phyloP scores from a whole-genome alignment of 2,113 vertebrate species.

The Acanthisitta chloris region DNA sequence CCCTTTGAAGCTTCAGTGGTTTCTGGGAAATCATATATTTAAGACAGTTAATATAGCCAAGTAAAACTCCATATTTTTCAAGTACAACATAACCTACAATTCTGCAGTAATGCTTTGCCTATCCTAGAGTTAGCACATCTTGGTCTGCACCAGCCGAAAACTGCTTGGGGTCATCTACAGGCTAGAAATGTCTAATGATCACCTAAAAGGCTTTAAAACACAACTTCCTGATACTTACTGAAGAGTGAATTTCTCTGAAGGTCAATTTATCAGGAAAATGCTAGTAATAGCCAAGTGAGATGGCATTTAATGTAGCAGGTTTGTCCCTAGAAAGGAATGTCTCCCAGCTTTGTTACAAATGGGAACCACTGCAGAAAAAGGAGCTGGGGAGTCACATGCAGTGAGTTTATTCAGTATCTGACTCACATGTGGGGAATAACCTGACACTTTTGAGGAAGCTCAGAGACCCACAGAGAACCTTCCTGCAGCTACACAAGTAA shows the following conservation, averaged over 20 bases:
- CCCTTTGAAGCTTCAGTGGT: neutral
- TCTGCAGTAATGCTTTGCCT: neutral
- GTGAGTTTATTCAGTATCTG: neutral
- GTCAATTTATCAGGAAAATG: neutral
- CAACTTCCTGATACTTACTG: neutral
- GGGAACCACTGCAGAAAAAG: neutral
- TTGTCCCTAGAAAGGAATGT: neutral
- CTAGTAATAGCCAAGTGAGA: neutral
- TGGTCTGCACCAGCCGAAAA: neutral
- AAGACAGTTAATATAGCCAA: neutral
- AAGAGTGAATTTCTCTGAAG: neutral
- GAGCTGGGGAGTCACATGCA: neutral
- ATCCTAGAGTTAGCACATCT: neutral
- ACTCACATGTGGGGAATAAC: neutral
- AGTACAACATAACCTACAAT: neutral
- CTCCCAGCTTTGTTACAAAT: neutral
- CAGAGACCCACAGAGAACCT: neutral
- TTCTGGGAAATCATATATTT: neutral
- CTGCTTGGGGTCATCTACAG: neutral
- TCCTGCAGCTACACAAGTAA: neutral
- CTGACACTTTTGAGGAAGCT: neutral
- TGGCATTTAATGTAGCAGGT: neutral
- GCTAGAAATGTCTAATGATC: neutral
- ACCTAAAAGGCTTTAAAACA: neutral
- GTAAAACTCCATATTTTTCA: neutral